A percentile compares a stretch with the other conserved stretches of the same genome.
These are phyloP conservation scores for Sphaerophoria rueppellii DNA, from an alignment of 2,888 invertebrate genomes.

Conservation along the genomic window DNA sequence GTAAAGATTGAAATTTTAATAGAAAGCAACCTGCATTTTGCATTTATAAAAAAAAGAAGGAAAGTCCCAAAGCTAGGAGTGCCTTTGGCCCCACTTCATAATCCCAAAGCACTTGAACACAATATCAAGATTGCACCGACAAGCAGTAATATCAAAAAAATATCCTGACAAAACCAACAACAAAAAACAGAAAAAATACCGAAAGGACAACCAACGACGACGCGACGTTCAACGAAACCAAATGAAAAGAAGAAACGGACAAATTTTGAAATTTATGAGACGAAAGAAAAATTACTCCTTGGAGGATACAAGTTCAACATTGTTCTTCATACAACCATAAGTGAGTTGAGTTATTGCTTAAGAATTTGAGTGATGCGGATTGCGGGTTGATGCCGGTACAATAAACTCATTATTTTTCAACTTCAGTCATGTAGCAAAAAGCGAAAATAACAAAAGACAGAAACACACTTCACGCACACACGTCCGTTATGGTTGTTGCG, in stretches of 20 bases:
- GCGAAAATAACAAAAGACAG: constrained; percentile 35
- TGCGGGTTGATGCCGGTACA: constrained; percentile 29
- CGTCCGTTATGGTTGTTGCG: constrained; percentile 2
- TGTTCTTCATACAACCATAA: constrained; percentile 9
- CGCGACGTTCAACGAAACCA: neutral
- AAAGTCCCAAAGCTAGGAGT: neutral
- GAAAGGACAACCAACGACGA: constrained; percentile 6
- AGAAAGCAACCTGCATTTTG: constrained; percentile 32
- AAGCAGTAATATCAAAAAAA: constrained; percentile 23
- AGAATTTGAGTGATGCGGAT: constrained; percentile 42
- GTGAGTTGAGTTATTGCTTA: constrained; percentile 47
- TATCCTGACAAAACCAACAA: too few species aligned
- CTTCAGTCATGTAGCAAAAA: constrained; percentile 19
- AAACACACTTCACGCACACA: constrained; percentile 12
- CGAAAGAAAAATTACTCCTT: constrained; percentile 65
- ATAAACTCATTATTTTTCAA: constrained; percentile 37
- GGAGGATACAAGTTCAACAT: constrained; percentile 64
- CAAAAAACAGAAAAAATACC: neutral
- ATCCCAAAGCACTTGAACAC: constrained; percentile 31
- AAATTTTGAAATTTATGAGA: constrained; percentile 46
- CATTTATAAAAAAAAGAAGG: too few species aligned
- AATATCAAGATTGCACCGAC: constrained; percentile 48
- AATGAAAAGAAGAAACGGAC: neutral
- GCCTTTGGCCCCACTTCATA: constrained; percentile 29
- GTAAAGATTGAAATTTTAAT: constrained; percentile 10